These are phyloP conservation scores for Corythornis vintsioides DNA, from an alignment of 2,113 vertebrate species.

Conservation along the genomic window DNA sequence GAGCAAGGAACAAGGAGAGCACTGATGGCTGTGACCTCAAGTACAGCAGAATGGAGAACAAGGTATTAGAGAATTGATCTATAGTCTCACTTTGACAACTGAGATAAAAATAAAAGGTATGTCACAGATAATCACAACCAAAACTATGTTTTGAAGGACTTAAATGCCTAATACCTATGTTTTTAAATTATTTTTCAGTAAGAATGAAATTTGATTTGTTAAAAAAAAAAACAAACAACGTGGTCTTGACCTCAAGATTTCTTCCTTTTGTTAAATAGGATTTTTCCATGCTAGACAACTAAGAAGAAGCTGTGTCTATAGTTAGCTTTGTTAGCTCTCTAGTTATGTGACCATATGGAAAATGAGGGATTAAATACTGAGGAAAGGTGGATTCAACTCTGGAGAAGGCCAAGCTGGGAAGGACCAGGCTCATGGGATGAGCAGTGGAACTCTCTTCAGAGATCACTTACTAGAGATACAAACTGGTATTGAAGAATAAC, in stretches of 20 bases:
- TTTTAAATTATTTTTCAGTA: background rate
- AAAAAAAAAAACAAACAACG: no score
- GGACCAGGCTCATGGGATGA: accelerated
- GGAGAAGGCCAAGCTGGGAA: background rate
- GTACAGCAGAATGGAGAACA: background rate
- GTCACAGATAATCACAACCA: background rate
- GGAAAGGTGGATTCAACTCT: background rate
- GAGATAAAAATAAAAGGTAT: background rate
- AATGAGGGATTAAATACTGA: background rate
- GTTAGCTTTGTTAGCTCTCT: background rate
- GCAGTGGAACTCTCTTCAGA: background rate
- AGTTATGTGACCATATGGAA: background rate
- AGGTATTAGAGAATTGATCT: background rate
- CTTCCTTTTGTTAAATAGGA: background rate
- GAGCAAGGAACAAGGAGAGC: background rate
- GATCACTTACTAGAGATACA: background rate
- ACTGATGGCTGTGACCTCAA: background rate
- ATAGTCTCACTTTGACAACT: background rate
- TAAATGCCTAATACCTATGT: background rate
- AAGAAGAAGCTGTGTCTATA: background rate
- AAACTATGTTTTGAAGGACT: background rate
- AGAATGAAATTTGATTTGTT: background rate
- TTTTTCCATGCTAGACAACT: background rate
- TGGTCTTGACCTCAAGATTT: background rate
- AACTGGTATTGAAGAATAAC: background rate